These are phyloP conservation scores for Diplogasteroides magnus DNA, from an alignment of 1,140 invertebrate genomes.

Conservation along the genomic window DNA sequence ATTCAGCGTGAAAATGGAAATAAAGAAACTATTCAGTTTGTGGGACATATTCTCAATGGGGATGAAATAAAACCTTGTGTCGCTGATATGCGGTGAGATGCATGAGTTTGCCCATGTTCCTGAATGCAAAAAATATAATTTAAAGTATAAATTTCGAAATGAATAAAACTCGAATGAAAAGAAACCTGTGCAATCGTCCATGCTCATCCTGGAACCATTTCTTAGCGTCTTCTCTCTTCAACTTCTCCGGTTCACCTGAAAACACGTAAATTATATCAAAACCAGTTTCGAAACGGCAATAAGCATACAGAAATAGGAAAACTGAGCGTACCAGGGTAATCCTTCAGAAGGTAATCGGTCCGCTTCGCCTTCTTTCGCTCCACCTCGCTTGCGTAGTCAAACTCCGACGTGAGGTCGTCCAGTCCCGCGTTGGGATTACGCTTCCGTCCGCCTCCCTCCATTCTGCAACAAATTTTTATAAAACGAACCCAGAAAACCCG, in stretches of 20 bases:
- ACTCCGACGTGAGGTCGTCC: conserved; percentile 17
- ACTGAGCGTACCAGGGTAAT: neutral
- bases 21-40: too few relatives aligned
- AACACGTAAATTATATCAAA: neutral
- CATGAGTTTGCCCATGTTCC: conserved; percentile 16
- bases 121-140: too few relatives aligned
- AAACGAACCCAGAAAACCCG: neutral
- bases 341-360: conserved; percentile 3
- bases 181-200: conserved; percentile 17
- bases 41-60: too few relatives aligned
- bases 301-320: neutral
- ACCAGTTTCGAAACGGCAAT: neutral
- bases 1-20: too few relatives aligned
- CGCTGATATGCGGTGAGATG: conserved; percentile 64
- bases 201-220: conserved; percentile 12
- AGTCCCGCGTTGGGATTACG: conserved; percentile 14
- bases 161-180: too few relatives aligned
- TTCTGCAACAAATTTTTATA: neutral
- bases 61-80: conserved; percentile 67
- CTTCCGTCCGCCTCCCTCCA: neutral
- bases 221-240: conserved; percentile 4
- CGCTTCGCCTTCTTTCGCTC: neutral
- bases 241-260: neutral
- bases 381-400: conserved; percentile 3
- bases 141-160: too few relatives aligned